phyloP scores from a whole-genome alignment of 2,113 vertebrate species.

The Cinclus mexicanus region DNA sequence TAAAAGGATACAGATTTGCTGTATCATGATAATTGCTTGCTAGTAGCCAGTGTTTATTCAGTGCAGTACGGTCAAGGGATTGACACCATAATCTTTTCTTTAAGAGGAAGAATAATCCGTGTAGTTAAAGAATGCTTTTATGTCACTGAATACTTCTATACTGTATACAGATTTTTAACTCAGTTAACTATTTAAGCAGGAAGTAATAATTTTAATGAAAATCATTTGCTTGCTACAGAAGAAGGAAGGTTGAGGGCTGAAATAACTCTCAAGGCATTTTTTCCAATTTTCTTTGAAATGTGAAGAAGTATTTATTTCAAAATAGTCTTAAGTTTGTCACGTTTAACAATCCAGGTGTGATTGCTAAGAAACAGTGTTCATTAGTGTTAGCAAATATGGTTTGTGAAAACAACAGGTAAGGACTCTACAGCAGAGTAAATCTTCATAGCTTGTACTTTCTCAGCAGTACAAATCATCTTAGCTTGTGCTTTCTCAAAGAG shows the following conservation, averaged over 20 bases:
- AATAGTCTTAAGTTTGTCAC: background rate
- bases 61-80: background rate
- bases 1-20: background rate
- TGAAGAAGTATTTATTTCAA: background rate
- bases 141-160: background rate
- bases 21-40: background rate
- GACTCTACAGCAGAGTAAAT: background rate
- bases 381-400: no score
- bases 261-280: background rate
- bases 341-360: background rate
- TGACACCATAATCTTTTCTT: conserved; percentile 2
- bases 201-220: background rate
- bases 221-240: background rate
- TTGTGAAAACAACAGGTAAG: no score
- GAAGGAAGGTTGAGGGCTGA: background rate
- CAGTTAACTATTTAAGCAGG: background rate
- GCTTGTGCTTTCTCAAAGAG: background rate
- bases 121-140: background rate
- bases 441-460: background rate
- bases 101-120: background rate
- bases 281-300: background rate
- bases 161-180: background rate
- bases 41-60: background rate
- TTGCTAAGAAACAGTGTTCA: background rate
- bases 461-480: background rate